Base-by-base conservation (phyloP, 2,888 invertebrate species). In the Blomia tropicalis region DNA sequence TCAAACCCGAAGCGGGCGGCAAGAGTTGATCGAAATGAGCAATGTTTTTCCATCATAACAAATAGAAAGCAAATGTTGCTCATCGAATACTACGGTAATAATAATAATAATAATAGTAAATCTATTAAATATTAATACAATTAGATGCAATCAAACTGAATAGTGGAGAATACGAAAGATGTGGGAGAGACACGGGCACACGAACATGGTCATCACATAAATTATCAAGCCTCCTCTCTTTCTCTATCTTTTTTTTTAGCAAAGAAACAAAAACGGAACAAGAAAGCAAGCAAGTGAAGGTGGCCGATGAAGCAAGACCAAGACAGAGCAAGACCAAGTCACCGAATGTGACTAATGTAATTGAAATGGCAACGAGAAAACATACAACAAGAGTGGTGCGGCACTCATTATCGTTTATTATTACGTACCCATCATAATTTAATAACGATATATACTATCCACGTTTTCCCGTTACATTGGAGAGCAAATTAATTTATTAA, bases 401-500 rank as follows among this genome's bases (percentile, higher is more conserved):
- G 23, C 51, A 25, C 51, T 47, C 51, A 47, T 47, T 47, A 47
- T 27, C 51, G n/a, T 47, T 47, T 47, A 47, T 47, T 47, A 47
- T n/a, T n/a, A 19, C 11, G 23, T 7, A 47, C 51, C 7, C n/a
- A n/a, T 47, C 51, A 47, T 47, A 47, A 47, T 47, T 47, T 47
- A 47, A 47, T 47, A 47, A 47, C n/a, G n/a, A n/a, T n/a, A n/a
- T n/a, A n/a, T n/a, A n/a, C n/a, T n/a, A n/a, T n/a, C n/a, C n/a
- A n/a, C n/a, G n/a, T n/a, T n/a, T n/a, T n/a, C n/a, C n/a, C n/a
- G n/a, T n/a, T n/a, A n/a, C n/a, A n/a, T 11, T 47, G 7, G 51
- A 47, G 51, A n/a, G 7, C 51, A 47, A 47, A 47, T 47, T 47
- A 47, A 47, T 47, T 47, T 47, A 47, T 47, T 47, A 47, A 47